Percentiles rank a stretch among this genome's conserved stretches.
These are phyloP conservation scores for Lasioglossum villosulum DNA, from an alignment of 2,888 invertebrate genomes.

Conservation along the genomic window DNA sequence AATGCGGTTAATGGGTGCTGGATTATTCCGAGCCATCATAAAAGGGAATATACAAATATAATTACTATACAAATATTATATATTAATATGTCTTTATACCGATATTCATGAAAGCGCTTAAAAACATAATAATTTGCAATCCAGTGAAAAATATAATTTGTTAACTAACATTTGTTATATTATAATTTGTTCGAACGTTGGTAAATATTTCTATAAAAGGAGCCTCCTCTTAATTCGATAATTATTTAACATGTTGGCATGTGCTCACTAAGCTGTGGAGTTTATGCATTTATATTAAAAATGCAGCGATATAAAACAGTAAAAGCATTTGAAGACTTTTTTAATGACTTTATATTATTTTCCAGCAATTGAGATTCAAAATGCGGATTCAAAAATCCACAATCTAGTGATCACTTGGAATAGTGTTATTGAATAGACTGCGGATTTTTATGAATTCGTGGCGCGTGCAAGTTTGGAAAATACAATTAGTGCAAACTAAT, in stretches of 20 bases:
- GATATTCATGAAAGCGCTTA: neutral
- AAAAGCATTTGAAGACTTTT: no score
- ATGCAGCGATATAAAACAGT: no score
- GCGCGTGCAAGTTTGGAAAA: neutral
- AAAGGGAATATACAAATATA: neutral
- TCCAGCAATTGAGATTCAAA: no score
- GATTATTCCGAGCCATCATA: neutral
- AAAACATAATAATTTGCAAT: neutral
- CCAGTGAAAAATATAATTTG: neutral
- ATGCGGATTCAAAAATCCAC: no score
- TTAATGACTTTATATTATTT: no score
- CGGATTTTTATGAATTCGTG: neutral
- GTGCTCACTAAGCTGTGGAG: neutral
- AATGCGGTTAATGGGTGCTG: neutral
- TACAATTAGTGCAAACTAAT: neutral
- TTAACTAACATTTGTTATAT: neutral
- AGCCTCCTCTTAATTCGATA: neutral
- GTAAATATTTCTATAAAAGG: neutral
- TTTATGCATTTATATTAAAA: no score
- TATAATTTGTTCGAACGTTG: neutral
- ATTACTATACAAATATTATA: neutral
- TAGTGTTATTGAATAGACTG: no score
- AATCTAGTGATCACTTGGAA: no score
- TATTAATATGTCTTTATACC: neutral
- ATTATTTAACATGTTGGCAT: neutral